These are phyloP conservation scores for Cynaeus angustus DNA, from an alignment of 2,888 invertebrate genomes.

Conservation along the genomic window DNA sequence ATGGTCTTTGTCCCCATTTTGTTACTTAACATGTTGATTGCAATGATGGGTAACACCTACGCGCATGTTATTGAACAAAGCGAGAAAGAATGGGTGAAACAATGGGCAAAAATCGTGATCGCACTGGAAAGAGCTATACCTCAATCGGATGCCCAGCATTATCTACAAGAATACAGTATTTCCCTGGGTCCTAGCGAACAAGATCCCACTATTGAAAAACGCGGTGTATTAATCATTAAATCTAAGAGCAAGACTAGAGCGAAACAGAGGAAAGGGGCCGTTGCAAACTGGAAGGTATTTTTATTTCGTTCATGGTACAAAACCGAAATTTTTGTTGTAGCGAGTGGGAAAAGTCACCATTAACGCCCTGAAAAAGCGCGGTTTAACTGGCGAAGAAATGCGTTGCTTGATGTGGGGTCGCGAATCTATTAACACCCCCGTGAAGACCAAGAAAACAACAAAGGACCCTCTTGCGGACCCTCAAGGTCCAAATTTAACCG, in stretches of 20 bases:
- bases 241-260: slow-evolving; percentile 97
- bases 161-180: slow-evolving; percentile 96
- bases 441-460: slow-evolving; percentile 75
- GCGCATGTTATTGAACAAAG: slow-evolving; percentile 98
- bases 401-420: slow-evolving; percentile 93
- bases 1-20: slow-evolving; percentile 99
- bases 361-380: slow-evolving; percentile 85
- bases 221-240: slow-evolving; percentile 99
- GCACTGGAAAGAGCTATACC: slow-evolving; percentile 95
- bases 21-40: slow-evolving; percentile 97
- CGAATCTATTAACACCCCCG: slow-evolving; percentile 90
- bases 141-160: slow-evolving; percentile 90
- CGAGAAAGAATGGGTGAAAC: slow-evolving; percentile 99
- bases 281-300: slow-evolving; percentile 96
- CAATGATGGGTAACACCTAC: slow-evolving; percentile 99
- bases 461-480: slow-evolving; percentile 60
- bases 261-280: slow-evolving; percentile 95
- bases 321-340: slow-evolving; percentile 71
- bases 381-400: slow-evolving; percentile 90
- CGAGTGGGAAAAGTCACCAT: slow-evolving; percentile 92
- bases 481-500: slow-evolving; percentile 70
- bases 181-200: slow-evolving; percentile 85
- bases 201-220: slow-evolving; percentile 87
- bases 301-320: neutral
- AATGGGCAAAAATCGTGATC: slow-evolving; percentile 99